These are phyloP conservation scores for Poecilia picta DNA, from an alignment of 2,797 vertebrate species.

Conservation along the genomic window DNA sequence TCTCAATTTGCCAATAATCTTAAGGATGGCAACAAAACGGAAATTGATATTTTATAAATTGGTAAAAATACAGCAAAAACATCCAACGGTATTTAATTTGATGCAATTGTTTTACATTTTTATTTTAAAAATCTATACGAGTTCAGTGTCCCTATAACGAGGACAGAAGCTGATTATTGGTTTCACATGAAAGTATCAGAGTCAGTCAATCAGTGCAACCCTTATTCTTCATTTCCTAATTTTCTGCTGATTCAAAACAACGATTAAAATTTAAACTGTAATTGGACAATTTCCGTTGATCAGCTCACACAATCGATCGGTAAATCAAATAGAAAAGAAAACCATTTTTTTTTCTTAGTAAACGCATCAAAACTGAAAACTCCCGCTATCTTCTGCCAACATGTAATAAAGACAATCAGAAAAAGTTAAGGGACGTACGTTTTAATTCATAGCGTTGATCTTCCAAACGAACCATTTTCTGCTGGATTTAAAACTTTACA, in stretches of 20 bases:
- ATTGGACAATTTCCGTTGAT: neutral
- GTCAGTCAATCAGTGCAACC: too few relatives aligned
- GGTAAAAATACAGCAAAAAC: too few relatives aligned
- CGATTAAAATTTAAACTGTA: neutral
- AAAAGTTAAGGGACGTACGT: neutral
- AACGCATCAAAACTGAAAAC: neutral
- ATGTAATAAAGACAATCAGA: neutral
- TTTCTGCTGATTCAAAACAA: neutral
- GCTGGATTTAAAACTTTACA: neutral
- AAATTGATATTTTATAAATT: neutral
- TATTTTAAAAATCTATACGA: neutral
- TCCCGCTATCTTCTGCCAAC: neutral
- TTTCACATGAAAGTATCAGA: too few relatives aligned
- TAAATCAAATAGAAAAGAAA: neutral
- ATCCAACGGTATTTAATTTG: neutral
- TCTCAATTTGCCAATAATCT: slow-evolving; percentile 33
- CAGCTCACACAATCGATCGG: neutral
- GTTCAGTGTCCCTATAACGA: too few relatives aligned
- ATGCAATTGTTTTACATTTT: neutral
- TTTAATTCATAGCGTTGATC: neutral
- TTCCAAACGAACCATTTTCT: neutral
- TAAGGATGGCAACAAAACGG: slow-evolving; percentile 13
- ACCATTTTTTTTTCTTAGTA: neutral
- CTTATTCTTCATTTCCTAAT: neutral
- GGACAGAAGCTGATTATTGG: too few relatives aligned